Percentiles rank a stretch among this genome's conserved stretches.
Evolutionary conservation across 92 coral and sea anemone genomes (phyloP).

Genomic region (Anthopleura xanthogrammica): DNA sequence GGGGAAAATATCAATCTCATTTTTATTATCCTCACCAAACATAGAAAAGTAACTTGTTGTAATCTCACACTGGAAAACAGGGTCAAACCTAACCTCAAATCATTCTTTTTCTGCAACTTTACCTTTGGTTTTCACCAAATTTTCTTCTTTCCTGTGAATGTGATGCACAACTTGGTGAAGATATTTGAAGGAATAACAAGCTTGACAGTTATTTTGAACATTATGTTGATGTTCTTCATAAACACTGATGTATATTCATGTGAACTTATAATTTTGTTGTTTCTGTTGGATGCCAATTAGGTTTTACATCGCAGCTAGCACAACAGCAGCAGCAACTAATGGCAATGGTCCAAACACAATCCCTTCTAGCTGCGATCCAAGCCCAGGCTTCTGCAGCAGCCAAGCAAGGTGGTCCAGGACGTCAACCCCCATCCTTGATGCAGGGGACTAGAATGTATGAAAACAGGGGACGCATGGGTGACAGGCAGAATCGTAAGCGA

Average conservation of each 20-base stretch:
- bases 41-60: background rate
- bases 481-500: conserved; percentile 66
- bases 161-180: background rate
- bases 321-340: conserved; percentile 92
- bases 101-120: background rate
- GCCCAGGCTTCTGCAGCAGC: conserved; percentile 76
- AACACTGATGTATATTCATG: background rate
- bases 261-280: background rate
- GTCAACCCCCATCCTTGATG: conserved; percentile 38
- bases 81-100: background rate
- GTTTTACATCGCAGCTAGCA: conserved; percentile 71
- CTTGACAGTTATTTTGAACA: no score
- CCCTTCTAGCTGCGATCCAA: conserved; percentile 90
- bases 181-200: background rate
- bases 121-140: background rate
- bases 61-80: background rate
- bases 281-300: conserved; percentile 15
- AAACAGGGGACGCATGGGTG: conserved; percentile 51
- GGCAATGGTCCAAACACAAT: conserved; percentile 98
- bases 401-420: conserved; percentile 14
- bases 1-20: background rate
- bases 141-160: background rate
- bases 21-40: background rate
- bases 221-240: background rate
- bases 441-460: conserved; percentile 3